phyloP scores from a whole-genome alignment of 2,113 vertebrate genomes.

The Syngnathoides biaculeatus region DNA sequence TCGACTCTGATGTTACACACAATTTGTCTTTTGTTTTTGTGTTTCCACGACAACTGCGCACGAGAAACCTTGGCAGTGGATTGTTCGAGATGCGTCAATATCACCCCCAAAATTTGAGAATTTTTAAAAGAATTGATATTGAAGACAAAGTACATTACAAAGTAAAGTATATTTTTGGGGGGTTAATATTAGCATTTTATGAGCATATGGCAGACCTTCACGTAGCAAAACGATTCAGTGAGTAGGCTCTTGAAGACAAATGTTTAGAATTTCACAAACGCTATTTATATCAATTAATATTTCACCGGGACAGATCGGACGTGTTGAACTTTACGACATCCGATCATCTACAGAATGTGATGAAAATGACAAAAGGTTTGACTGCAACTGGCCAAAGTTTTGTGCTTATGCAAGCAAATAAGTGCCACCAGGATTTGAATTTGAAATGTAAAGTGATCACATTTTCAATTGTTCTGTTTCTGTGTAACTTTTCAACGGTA shows the following conservation, averaged over 20 bases:
- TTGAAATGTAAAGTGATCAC: no score
- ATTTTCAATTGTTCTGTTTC: no score
- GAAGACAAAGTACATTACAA: no score
- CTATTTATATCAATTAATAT: background rate
- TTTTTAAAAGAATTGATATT: background rate
- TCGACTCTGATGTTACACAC: background rate
- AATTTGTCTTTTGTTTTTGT: background rate
- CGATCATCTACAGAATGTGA: no score
- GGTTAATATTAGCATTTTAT: no score
- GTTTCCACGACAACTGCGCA: background rate
- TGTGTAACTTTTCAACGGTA: no score
- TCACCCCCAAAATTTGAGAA: background rate
- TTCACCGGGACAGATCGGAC: background rate
- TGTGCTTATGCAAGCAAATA: no score
- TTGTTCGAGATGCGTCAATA: background rate
- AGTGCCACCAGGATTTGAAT: no score
- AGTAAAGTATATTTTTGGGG: no score
- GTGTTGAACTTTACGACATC: background rate
- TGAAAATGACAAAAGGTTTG: background rate
- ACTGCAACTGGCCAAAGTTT: background rate
- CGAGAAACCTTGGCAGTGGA: background rate
- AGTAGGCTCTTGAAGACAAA: no score
- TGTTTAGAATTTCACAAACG: background rate
- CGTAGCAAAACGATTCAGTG: no score
- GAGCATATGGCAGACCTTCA: no score